These are phyloP conservation scores for Polylopha cassiicola DNA, from an alignment of 2,888 invertebrate species.

Conservation along the genomic window DNA sequence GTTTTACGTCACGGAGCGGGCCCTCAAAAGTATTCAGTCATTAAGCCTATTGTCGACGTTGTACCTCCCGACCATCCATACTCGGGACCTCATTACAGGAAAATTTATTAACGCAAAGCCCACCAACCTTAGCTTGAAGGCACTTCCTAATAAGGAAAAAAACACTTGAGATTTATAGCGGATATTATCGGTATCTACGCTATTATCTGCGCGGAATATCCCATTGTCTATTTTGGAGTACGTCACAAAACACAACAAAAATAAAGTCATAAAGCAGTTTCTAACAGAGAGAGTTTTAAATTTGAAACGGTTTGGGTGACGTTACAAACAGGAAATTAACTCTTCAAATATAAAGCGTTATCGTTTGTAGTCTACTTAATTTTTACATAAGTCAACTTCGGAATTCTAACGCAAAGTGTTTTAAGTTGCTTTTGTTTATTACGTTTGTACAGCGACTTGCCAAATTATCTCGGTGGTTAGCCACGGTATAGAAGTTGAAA, in stretches of 20 bases:
- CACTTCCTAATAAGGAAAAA: conserved; percentile 48
- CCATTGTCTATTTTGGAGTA: conserved; percentile 26
- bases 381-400: conserved; percentile 23
- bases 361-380: conserved; percentile 33
- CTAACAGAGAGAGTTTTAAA: conserved; percentile 32
- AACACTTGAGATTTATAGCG: conserved; percentile 44
- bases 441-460: conserved; percentile 16
- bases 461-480: conserved; percentile 21
- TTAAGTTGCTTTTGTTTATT: conserved; percentile 18
- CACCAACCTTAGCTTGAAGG: conserved; percentile 33
- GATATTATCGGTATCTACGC: conserved; percentile 42
- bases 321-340: conserved; percentile 41
- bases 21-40: conserved; percentile 33
- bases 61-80: conserved; percentile 35
- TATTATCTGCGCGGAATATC: conserved; percentile 30
- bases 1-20: conserved; percentile 20
- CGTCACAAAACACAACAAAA: conserved; percentile 24
- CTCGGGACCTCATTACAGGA: conserved; percentile 38
- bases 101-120: conserved; percentile 43
- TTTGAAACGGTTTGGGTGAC: conserved; percentile 34
- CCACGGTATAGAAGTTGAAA: conserved; percentile 20
- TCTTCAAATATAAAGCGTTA: conserved; percentile 41
- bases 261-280: conserved; percentile 30
- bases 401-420: conserved; percentile 22
- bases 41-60: conserved; percentile 41